Evolutionary conservation across 2,797 vertebrate genomes (phyloP), one percentile per base, ranked within the genome.

Genomic region (Morelia viridis): DNA sequence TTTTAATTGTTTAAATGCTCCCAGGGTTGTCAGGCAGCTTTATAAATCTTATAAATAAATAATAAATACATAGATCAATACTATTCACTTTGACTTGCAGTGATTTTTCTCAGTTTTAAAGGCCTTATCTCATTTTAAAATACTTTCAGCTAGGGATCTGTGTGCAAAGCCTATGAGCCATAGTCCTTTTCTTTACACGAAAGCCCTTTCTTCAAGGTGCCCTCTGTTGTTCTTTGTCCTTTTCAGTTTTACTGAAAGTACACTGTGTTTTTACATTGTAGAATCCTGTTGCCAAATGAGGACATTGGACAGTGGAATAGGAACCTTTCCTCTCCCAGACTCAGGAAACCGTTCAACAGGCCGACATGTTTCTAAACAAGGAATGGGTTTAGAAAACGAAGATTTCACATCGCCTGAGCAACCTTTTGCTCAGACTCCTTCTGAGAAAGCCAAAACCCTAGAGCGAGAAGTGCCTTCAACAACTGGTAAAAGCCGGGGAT

Each of bases 251-350:
- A 80, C 86, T 71, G 41, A 94, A 71, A 1, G 97, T 95, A 97
- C 92, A 93, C 95, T 95, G 3, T 97, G 96, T 97, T 97, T 95
- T 96, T 98, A 92, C 98, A 89, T 96, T 96, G 60, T 95, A 99
- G 99, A 98, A 96, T 98, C 98, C 87, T 95, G 97, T 97, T 99
- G 98, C 96, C 98, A 99, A 98, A 99, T 98, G 98, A 98, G 98
- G 96, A 99, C 98, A 0, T 93, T 99, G 96, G 99, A 99, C 98
- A 99, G 98, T 0, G 99, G 99, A 58, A 99, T 99, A 13, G 99
- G 99, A 94, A 99, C 99, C 91, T 99, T 99, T 94, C 98, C 98
- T 2, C 98, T 99, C 87, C 98, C 98, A 0, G 98, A 98, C 93
- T 98, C 98, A 0, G 98, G 98, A 93, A 98, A 93, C 92, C 97